These are phyloP conservation scores for Heliornis fulica DNA, from an alignment of 2,113 vertebrate species.

Conservation along the genomic window DNA sequence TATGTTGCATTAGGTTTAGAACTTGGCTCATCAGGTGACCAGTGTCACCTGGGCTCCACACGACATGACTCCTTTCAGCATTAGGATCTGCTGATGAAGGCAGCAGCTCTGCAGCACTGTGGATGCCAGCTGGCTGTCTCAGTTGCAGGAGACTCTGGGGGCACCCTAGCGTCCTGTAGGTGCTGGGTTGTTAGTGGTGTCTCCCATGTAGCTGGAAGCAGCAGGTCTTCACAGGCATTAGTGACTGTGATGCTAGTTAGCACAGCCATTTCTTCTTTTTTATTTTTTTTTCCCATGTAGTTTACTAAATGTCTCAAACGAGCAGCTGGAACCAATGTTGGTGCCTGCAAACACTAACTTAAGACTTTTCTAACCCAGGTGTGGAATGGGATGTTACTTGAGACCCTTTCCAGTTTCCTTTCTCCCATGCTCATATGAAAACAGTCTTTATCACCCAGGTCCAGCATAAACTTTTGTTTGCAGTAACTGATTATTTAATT, in stretches of 20 bases:
- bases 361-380: neutral
- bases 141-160: neutral
- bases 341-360: neutral
- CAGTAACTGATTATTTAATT: neutral
- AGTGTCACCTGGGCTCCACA: neutral
- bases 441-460: neutral
- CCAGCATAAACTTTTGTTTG: neutral
- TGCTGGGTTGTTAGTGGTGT: rapidly evolving
- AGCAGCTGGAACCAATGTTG: neutral
- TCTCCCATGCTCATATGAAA: neutral
- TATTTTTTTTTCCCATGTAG: neutral
- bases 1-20: rapidly evolving
- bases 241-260: neutral
- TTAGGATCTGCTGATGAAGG: neutral
- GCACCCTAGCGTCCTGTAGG: too few species aligned
- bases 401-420: neutral
- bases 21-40: neutral
- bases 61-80: neutral
- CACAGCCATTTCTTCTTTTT: neutral
- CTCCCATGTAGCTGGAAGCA: neutral
- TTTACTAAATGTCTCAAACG: neutral
- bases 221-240: neutral
- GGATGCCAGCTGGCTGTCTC: neutral
- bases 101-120: neutral
- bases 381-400: neutral